Percentiles rank a stretch among this genome's conserved stretches.
Conservation (phyloP, 2,888 invertebrate species). For the Magallana nippona region DNA sequence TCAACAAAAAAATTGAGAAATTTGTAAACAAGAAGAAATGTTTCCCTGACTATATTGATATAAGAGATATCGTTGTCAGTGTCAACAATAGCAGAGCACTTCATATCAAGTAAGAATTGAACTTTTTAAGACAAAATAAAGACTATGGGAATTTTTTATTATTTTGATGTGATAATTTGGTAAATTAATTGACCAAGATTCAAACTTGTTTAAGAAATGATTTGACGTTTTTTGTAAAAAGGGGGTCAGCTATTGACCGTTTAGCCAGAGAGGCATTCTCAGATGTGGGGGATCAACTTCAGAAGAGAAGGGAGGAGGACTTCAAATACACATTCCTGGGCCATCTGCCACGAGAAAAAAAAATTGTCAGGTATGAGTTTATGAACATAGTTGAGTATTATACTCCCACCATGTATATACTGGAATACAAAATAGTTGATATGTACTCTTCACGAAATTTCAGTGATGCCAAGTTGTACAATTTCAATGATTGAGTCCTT, state of each 20-base stretch:
- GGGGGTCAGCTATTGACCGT: slow-evolving; percentile 63
- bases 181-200: too few species aligned
- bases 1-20: slow-evolving; percentile 79
- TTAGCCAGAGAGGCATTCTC: slow-evolving; percentile 85
- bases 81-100: slow-evolving; percentile 76
- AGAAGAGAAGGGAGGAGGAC: slow-evolving; percentile 85
- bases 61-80: slow-evolving; percentile 77
- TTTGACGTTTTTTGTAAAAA: slow-evolving; percentile 48
- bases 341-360: slow-evolving; percentile 36
- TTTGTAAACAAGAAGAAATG: slow-evolving; percentile 79
- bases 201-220: too few species aligned
- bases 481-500: neutral
- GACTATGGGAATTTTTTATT: neutral
- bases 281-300: slow-evolving; percentile 85
- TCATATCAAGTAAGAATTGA: slow-evolving; percentile 65
- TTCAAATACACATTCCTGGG: slow-evolving; percentile 74
- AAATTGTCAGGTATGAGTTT: slow-evolving; percentile 17
- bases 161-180: neutral
- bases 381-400: neutral
- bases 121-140: too few species aligned
- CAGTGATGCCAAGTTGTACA: too few species aligned
- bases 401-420: too few species aligned
- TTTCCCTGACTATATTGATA: slow-evolving; percentile 81
- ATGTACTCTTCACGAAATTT: too few species aligned
- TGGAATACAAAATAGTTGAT: too few species aligned